phyloP scores from a whole-genome alignment of 2,888 invertebrate species.

The Rugalucina vietnamica region DNA sequence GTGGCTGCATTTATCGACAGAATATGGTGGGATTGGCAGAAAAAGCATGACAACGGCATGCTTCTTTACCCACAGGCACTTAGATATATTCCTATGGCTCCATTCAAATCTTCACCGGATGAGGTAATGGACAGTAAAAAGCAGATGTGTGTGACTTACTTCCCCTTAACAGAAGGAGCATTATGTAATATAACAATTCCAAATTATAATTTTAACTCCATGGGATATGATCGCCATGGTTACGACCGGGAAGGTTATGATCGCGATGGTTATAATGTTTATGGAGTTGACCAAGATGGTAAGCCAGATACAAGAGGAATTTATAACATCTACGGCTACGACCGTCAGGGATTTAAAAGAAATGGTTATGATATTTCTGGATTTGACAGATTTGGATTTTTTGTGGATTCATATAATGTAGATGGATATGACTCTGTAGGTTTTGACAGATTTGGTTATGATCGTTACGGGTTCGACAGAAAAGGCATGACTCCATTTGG shows the following conservation, averaged over 20 bases:
- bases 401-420: slow-evolving; percentile 76
- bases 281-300: slow-evolving; percentile 74
- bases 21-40: slow-evolving; percentile 81
- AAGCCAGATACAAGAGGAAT: slow-evolving; percentile 70
- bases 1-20: slow-evolving; percentile 81
- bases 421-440: slow-evolving; percentile 81
- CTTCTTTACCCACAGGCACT: slow-evolving; percentile 71
- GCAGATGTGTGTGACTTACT: slow-evolving; percentile 80
- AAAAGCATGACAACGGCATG: slow-evolving; percentile 71
- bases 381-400: slow-evolving; percentile 78
- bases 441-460: slow-evolving; percentile 79
- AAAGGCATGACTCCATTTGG: slow-evolving; percentile 77
- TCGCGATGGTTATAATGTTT: slow-evolving; percentile 74
- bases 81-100: slow-evolving; percentile 77
- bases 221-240: slow-evolving; percentile 76
- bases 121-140: slow-evolving; percentile 78
- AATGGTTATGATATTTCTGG: slow-evolving; percentile 79
- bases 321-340: slow-evolving; percentile 75
- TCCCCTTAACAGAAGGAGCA: slow-evolving; percentile 72
- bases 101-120: slow-evolving; percentile 79
- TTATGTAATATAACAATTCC: slow-evolving; percentile 74
- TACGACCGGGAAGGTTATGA: slow-evolving; percentile 75
- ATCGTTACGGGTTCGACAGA: slow-evolving; percentile 80
- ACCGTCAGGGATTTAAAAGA: slow-evolving; percentile 75
- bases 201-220: slow-evolving; percentile 66